Base-by-base conservation (phyloP, 2,113 vertebrate species). In the Chionomys nivalis region DNA sequence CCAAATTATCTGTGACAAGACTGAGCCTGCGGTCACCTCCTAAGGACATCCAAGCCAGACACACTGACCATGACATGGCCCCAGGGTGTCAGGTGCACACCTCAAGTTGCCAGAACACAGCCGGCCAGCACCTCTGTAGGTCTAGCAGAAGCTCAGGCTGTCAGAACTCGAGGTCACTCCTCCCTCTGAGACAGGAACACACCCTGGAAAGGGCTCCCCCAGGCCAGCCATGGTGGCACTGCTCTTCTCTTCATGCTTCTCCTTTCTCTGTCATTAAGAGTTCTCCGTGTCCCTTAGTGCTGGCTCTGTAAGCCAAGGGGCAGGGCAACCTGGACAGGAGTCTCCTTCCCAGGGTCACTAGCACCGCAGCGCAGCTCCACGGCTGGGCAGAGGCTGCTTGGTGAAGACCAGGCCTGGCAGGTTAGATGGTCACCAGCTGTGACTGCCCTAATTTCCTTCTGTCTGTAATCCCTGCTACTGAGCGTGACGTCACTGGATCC, bases 401-500 rank as follows among this genome's bases (percentile, higher is more conserved):
- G 5, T 44, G 1, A 19, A 13, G 31, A 70, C 17, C 8, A 14
- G n/a, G 14, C 31, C 17, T 4, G 3, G 16, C 7, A 12, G 8
- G 12, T 49, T 9, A 19, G 65, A 65, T 5, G 33, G 23, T 11
- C 85, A 11, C 7, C 0, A 24, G 55, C 39, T 1, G 0, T 7
- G n/a, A 23, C 0, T 0, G 13, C 10, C 9, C 61, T 36, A 0
- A 21, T 24, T 28, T 26, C n/a, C n/a, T 33, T 68, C 1, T 49
- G 70, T 2, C 4, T 2, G 61, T 3, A 11, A 63, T 9, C 5
- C 5, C 36, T 58, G 5, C 33, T 33, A 26, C 52, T 1, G 0
- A 42, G 12, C 0, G 0, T 39, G n/a, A 78, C 14, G 1, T 3
- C n/a, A 7, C 21, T 23, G 5, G 55, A 2, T 24, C n/a, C 2